Evolutionary conservation across 2,797 vertebrate genomes (phyloP).

Genomic region (Gephyroberyx darwinii): DNA sequence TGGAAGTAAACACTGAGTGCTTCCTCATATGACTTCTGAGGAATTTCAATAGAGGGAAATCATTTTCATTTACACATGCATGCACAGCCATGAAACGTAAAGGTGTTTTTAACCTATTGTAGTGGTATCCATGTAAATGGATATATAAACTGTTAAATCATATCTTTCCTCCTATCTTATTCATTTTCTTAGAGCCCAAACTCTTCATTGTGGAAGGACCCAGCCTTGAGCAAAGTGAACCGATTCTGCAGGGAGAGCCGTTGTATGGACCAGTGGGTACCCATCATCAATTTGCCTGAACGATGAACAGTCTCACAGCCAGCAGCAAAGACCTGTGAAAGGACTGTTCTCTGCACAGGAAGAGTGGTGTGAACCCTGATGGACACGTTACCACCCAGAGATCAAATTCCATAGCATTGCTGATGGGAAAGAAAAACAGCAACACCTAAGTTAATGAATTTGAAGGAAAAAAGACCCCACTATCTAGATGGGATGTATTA

Average conservation of each 20-base stretch:
- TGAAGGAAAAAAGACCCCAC: constrained; percentile 40
- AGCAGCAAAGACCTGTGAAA: constrained; percentile 57
- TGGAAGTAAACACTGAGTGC: constrained; percentile 50
- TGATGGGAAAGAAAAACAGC: constrained; percentile 54
- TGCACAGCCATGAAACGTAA: not conserved
- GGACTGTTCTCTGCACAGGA: constrained; percentile 64
- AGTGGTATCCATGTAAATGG: not conserved
- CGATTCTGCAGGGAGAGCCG: constrained; percentile 95
- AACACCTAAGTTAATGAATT: constrained; percentile 40
- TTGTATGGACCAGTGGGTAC: constrained; percentile 97
- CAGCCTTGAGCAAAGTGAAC: constrained; percentile 92
- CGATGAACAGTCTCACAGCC: constrained; percentile 82
- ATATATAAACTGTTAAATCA: not conserved
- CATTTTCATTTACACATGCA: not conserved
- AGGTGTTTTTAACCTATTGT: not conserved
- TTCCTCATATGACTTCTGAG: constrained; percentile 50
- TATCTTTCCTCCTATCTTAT: constrained; percentile 2
- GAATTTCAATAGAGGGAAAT: constrained; percentile 49
- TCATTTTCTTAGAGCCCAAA: constrained; percentile 86
- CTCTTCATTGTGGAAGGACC: constrained; percentile 90
- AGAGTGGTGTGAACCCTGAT: constrained; percentile 79
- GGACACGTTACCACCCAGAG: constrained; percentile 77
- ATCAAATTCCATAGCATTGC: constrained; percentile 75
- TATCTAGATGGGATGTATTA: constrained; percentile 62
- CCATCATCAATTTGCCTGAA: constrained; percentile 95